Evolutionary conservation across 2,888 invertebrate species (phyloP), one percentile per base, ranked within the genome.

Genomic region (Drosophila acutilabella): DNA sequence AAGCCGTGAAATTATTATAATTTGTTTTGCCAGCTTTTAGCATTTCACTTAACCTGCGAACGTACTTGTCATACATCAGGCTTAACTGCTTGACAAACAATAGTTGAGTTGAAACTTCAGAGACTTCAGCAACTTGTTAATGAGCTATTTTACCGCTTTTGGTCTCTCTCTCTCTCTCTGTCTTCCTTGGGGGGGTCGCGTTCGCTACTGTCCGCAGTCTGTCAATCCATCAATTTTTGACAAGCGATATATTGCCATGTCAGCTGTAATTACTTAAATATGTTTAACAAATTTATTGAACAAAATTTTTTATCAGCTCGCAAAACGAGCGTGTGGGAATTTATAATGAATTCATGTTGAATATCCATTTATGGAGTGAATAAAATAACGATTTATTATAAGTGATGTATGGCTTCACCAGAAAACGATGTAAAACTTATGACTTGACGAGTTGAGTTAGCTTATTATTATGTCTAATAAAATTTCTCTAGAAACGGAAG

Each of bases 1-100:
- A 40, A 36, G 67, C 83, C 89, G 80, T 83, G 77, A 83, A 83
- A 86, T 86, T 77, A 80, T 86, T 72, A 77, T 88, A 68, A 80
- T 88, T 77, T 77, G 60, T 64, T 61, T 30, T 36, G 74, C 52
- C 51, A 16, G 36, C 36, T 77, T 65, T 74, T 78, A 65, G 69
- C 70, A 62, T 64, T 66, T 64, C 62, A 70, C 60, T 80, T 81
- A 65, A 77, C 60, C 62, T 33, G 62, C 48, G 38, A 60, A 64
- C 66, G 52, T 50, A 59, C 60, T 74, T 84, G 66, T 69, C 85
- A 85, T 88, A 72, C 69, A 67, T 72, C 80, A 73, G 36, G 68
- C 78, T 68, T 74, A 68, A 70, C 40, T 13, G 44, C 47, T 51
- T 65, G 65, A 66, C 79, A 78, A 76, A 65, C 60, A 74, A 30